These are phyloP conservation scores for Caenorhabditis doughertyi DNA, from an alignment of 2,888 invertebrate genomes.

Conservation along the genomic window DNA sequence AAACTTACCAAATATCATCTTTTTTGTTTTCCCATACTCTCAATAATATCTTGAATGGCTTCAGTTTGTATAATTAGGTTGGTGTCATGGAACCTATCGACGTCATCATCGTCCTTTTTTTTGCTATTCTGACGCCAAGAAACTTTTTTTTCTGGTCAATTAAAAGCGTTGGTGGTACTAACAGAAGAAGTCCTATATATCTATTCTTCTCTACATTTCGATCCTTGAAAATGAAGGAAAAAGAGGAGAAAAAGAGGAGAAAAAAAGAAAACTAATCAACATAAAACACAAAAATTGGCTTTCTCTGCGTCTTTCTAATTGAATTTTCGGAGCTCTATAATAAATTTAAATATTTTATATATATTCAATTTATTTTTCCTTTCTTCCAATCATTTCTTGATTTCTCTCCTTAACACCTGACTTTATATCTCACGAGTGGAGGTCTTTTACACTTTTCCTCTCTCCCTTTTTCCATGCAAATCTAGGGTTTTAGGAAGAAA, in stretches of 20 bases:
- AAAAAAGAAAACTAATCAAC: constrained; percentile 39
- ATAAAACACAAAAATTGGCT: constrained; percentile 42
- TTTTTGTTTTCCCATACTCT: background rate
- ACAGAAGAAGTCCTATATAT: background rate
- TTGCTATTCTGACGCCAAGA: constrained; percentile 19
- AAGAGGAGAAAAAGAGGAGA: background rate
- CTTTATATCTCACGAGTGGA: constrained; percentile 15
- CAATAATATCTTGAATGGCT: background rate
- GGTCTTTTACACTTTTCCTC: background rate
- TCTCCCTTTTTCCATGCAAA: constrained; percentile 10
- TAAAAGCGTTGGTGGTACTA: background rate
- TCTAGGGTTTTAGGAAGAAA: too few species aligned
- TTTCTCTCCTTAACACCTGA: constrained; percentile 13
- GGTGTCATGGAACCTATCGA: background rate
- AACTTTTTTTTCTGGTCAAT: background rate
- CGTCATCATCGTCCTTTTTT: constrained; percentile 35
- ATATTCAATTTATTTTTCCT: background rate
- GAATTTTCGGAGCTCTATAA: background rate
- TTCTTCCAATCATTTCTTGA: constrained; percentile 8
- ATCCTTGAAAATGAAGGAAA: background rate
- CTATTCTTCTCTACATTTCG: background rate
- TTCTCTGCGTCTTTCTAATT: background rate
- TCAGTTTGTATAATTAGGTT: background rate
- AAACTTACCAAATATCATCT: background rate
- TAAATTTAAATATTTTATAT: too few species aligned